Evolutionary conservation across 1,140 invertebrate genomes (phyloP), one percentile per base, ranked within the genome.

Genomic region (Ceratitis capitata): DNA sequence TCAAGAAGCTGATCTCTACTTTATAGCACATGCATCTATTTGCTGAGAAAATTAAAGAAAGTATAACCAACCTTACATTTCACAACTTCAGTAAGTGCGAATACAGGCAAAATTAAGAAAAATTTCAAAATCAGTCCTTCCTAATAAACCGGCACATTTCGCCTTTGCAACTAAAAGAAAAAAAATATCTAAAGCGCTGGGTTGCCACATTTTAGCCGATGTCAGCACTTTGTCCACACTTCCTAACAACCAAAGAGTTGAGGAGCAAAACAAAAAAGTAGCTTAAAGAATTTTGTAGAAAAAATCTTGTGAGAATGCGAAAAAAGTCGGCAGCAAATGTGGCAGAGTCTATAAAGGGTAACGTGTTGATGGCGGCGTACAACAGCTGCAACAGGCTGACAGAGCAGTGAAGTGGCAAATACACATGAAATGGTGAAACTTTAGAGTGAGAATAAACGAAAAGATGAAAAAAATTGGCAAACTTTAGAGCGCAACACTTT

Each of bases 201-300:
- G 39, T 78, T 10, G 69, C 69, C 7, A 78, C 69, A 78, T 29
- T 78, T 35, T 45, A 26, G 19, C 39, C 69, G 23, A 35, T 78
- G 69, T 78, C 69, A 78, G 69, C 69, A 78, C 42, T 78, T 78
- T 78, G 69, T 78, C 35, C 26, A n/a, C 64, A 78, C 42, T 78
- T 78, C 35, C 69, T 78, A n/a, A n/a, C n/a, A n/a, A n/a, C 45
- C 19, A 78, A 78, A 78, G 5, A 78, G 69, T 26, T 42, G 9
- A n/a, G 3, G 39, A 78, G 26, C 19, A 12, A 45, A 23, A 6
- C 9, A 78, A 39, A 69, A 69, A 45, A 26, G 4, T 39, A 23
- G 1, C 32, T 61, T 6, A 78, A 78, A 23, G n/a, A 45, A 45
- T 10, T 19, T 9, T 39, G 23, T 4, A n/a, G 9, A 78, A 45